Evolutionary conservation across 2,797 vertebrate species (phyloP).

Genomic region (Notoglanidium macrostoma): DNA sequence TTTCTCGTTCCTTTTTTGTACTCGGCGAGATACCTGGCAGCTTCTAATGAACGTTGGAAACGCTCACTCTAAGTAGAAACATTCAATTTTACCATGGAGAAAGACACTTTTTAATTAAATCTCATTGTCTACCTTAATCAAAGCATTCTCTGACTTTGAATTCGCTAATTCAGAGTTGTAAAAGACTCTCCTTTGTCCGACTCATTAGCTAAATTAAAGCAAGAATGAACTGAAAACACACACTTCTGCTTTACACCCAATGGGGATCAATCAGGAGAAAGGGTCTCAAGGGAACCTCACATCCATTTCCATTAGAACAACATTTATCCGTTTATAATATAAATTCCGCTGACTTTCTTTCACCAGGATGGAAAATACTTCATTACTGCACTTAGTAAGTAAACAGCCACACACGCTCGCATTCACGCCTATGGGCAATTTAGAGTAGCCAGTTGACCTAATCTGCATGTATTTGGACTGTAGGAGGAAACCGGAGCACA

Average conservation of each 20-base stretch:
- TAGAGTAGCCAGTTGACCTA: too few species aligned
- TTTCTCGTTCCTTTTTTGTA: neutral
- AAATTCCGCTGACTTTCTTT: neutral
- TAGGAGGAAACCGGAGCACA: too few species aligned
- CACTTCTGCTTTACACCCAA: constrained; percentile 12
- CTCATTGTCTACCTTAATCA: constrained; percentile 51
- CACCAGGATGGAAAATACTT: neutral
- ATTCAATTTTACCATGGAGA: constrained; percentile 33
- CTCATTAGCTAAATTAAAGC: constrained; percentile 41
- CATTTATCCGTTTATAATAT: neutral
- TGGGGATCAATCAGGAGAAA: constrained; percentile 30
- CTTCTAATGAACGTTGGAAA: constrained; percentile 40
- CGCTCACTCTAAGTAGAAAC: constrained; percentile 15
- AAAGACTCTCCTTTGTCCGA: constrained; percentile 30
- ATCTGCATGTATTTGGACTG: too few species aligned
- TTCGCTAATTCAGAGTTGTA: constrained; percentile 26
- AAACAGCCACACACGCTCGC: too few species aligned
- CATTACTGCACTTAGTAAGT: too few species aligned
- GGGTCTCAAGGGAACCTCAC: constrained; percentile 13
- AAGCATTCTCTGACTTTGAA: constrained; percentile 32
- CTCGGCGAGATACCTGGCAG: constrained; percentile 32
- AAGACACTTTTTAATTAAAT: constrained; percentile 54
- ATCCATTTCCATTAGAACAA: constrained; percentile 13
- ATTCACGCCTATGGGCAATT: too few species aligned
- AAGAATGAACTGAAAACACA: constrained; percentile 18